A percentile compares a stretch with the other conserved stretches of the same genome.
Evolutionary conservation across 2,888 invertebrate species (phyloP).

Genomic region (Melinaea menophilus): DNA sequence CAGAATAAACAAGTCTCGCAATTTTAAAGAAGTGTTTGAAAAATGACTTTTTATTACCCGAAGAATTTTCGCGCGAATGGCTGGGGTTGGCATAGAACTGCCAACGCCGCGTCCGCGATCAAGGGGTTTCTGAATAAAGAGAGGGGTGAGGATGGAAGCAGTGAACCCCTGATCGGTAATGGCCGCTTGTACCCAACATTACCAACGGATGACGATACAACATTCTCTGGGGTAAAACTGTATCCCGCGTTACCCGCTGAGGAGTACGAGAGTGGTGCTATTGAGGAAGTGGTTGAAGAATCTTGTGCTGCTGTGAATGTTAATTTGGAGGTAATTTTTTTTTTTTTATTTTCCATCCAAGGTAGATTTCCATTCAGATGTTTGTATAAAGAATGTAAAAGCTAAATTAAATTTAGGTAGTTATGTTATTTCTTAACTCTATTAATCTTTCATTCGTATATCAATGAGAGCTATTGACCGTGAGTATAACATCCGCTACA

Average conservation of each 20-base stretch:
- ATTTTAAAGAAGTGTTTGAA: neutral
- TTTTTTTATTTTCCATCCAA: conserved; percentile 13
- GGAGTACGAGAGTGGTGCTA: conserved; percentile 68
- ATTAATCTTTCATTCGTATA: too few relatives aligned
- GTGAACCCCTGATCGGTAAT: conserved; percentile 52
- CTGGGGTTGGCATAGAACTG: conserved; percentile 68
- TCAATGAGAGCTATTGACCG: too few relatives aligned
- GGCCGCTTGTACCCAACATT: conserved; percentile 60
- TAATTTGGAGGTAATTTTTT: conserved; percentile 63
- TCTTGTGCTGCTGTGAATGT: conserved; percentile 63
- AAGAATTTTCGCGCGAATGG: conserved; percentile 71
- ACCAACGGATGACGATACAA: conserved; percentile 60
- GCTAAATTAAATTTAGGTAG: too few relatives aligned
- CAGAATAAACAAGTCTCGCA: conserved; percentile 35
- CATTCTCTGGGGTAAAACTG: conserved; percentile 53
- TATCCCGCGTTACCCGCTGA: conserved; percentile 68
- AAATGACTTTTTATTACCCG: conserved; percentile 58
- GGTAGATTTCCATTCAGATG: neutral
- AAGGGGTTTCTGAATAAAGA: conserved; percentile 60
- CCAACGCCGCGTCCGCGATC: conserved; percentile 56
- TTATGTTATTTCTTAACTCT: too few relatives aligned
- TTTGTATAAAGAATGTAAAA: too few relatives aligned
- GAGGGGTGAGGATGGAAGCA: conserved; percentile 48
- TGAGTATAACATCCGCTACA: too few relatives aligned
- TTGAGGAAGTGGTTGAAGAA: conserved; percentile 68